Conservation (phyloP, 2,888 invertebrate species). For the Cremastobaeus sp. region DNA sequence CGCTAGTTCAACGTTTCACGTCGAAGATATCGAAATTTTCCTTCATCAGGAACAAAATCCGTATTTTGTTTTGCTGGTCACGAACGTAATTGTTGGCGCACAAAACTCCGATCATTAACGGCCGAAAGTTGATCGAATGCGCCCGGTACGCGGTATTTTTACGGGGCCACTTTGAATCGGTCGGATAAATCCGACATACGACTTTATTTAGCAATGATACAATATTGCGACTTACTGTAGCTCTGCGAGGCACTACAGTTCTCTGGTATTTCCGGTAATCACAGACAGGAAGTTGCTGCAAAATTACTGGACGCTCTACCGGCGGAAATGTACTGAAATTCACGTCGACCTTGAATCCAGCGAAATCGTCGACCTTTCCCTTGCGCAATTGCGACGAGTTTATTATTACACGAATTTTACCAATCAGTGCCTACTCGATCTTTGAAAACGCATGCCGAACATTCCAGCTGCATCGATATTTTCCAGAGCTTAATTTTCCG, state of each 20-base stretch:
- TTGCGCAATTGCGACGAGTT: slow-evolving; percentile 1
- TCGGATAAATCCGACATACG: slow-evolving; percentile 13
- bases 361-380: slow-evolving; percentile 27
- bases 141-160: slow-evolving; percentile 4
- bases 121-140: not conserved
- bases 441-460: no score
- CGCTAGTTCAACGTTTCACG: no score
- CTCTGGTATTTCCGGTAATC: slow-evolving; percentile 69
- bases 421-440: slow-evolving; percentile 1
- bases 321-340: slow-evolving; percentile 62
- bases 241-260: no score
- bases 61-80: not conserved
- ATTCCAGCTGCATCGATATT: no score
- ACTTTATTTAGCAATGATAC: slow-evolving; percentile 39
- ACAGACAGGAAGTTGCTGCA: slow-evolving; percentile 70
- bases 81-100: not conserved
- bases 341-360: slow-evolving; percentile 41
- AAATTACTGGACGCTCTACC: slow-evolving; percentile 67
- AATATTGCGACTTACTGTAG: no score
- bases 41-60: no score
- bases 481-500: no score
- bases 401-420: slow-evolving; percentile 2
- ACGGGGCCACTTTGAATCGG: not conserved
- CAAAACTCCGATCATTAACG: slow-evolving; percentile 7
- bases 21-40: no score